Base-by-base conservation (phyloP, 2,797 vertebrate genomes). In the Eospalax fontanierii region DNA sequence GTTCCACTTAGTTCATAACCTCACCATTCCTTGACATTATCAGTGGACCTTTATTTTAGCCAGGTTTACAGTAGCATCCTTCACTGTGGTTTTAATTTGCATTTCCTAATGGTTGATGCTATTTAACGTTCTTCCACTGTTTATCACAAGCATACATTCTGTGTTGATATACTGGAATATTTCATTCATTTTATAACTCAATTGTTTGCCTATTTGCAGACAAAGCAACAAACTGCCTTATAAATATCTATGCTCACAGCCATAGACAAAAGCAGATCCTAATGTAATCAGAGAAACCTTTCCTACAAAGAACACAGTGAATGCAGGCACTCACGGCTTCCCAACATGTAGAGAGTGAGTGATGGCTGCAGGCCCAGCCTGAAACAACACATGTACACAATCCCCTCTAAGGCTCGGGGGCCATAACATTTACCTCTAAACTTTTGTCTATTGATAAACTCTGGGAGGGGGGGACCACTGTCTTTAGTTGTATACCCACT, bases 181-280 rank as follows among this genome's bases (percentile, higher is more conserved):
- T 91, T 81, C 84, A 66, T 11, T 73, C 16, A 30, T 93, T 93
- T 93, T 91, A 54, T 66, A 71, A 76, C 63, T 87, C 7, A 4
- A 70, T 73, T 59, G 10, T 74, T 78, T 91, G 14, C 6, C 84
- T 89, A 74, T n/a, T 87, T 70, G 15, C 12, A 70, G 40, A 82
- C 28, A 33, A 43, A 46, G 19, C 28, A 66, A 19, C 15, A 50
- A 46, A 83, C 19, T 68, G 43, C 6, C 40, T 21, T 83, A 30
- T n/a, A n/a, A 83, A 40, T 46, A 14, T 22, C 4, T 2, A 28
- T 83, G 61, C 10, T 83, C 63, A 40, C 11, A 40, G 16, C 15
- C 11, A n/a, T 11, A 83, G 30, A 66, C 40, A 46, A 24, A 83
- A 66, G 30, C 43, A 14, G 21, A 24, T 3, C 35, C 50, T 22